A percentile compares a stretch with the other conserved stretches of the same genome.
Conservation (phyloP, 2,797 vertebrate species). For the Podarcis lilfordi region DNA sequence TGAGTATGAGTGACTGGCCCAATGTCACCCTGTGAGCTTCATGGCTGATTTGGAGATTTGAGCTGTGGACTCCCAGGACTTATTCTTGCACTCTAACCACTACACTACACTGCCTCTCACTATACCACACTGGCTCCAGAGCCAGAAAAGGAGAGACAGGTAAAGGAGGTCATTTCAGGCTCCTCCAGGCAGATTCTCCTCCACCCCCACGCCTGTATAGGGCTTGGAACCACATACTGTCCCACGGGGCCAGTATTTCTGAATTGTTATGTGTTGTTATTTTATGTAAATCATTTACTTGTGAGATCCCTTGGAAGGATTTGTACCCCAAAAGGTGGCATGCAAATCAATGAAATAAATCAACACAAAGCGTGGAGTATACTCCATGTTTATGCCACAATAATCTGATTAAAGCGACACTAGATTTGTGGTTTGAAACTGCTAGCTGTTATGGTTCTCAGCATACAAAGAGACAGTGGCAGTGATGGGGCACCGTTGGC, state of each 20-base stretch:
- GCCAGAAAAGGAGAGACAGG: not conserved
- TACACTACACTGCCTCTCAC: no score
- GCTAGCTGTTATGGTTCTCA: not conserved
- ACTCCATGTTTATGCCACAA: not conserved
- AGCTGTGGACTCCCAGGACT: no score
- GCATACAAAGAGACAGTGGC: not conserved
- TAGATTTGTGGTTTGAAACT: not conserved
- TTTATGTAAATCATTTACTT: not conserved
- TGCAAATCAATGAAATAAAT: not conserved
- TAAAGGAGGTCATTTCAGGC: no score
- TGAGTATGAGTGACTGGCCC: no score
- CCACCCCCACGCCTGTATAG: no score
- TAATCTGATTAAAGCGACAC: no score
- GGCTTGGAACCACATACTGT: no score
- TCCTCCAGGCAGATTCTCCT: not conserved
- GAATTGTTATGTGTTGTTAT: not conserved
- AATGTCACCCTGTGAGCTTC: no score
- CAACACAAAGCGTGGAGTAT: not conserved
- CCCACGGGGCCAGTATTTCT: not conserved
- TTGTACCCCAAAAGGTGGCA: not conserved
- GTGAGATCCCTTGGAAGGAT: not conserved
- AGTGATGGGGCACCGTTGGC: no score
- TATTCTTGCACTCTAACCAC: no score
- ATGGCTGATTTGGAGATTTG: no score
- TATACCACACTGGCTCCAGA: no score